Evolutionary conservation across 2,888 invertebrate species (phyloP), one percentile per base, ranked within the genome.

Genomic region (Celastrina argiolus): DNA sequence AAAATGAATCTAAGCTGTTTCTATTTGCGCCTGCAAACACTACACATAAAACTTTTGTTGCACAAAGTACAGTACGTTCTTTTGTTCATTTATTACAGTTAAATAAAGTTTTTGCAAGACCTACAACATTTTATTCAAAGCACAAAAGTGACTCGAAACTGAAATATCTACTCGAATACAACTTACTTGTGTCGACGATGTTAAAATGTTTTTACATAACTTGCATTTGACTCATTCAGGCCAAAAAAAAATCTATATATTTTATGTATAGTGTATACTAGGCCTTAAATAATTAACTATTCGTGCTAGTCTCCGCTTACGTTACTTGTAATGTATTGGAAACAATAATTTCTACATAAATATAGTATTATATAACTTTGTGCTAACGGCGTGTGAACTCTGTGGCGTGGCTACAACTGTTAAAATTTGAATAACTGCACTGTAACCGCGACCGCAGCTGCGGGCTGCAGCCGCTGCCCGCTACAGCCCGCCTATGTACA

Each of bases 371-470:
- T 71, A 71, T 73, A 71, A 70, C 70, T 84, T 86, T 88, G 88
- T 88, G 88, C 88, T 89, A 85, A 81, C 80, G 85, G 88, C 88
- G 84, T 84, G 88, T 84, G 84, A 82, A 81, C 78, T 81, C 77
- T 82, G 88, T 86, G 78, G 83, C 79, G 86, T 87, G 83, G 87
- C 83, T 81, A 82, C 80, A 80, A 82, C 76, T 92, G 91, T 91
- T 92, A 89, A 89, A 77, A 91, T 92, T 92, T 92, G 92, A 92
- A 92, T 88, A 91, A 91, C 92, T 91, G 92, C 92, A 92, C 92
- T 91, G 51, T 51, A 22, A 51, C 51, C 51, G 51, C 51, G 51
- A 51, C 22, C 22, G 51, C 81, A 86, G 78, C 79, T 83, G 84
- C 80, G 80, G 81, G 75, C 81, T 34, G 76, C 79, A 70, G 73